These are phyloP conservation scores for Nemoura dubitans DNA, from an alignment of 2,888 invertebrate genomes.

Conservation along the genomic window DNA sequence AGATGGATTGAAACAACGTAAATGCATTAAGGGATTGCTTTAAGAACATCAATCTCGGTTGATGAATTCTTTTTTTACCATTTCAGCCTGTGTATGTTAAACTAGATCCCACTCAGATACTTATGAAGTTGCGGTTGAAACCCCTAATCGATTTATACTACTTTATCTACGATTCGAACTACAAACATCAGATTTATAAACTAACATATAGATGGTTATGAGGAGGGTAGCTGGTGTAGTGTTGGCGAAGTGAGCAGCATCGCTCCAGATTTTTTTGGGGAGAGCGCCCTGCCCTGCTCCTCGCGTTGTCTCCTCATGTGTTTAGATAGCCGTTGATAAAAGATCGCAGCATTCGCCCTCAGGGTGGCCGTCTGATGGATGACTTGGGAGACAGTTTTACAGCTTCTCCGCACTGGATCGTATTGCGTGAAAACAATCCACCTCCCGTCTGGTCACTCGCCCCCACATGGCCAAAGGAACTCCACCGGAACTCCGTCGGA, in stretches of 20 bases:
- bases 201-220: neutral
- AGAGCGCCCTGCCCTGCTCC: neutral
- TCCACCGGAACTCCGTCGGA: neutral
- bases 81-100: neutral
- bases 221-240: neutral
- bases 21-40: constrained; percentile 29
- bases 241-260: neutral
- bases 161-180: neutral
- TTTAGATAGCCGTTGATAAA: constrained; percentile 15
- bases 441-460: neutral
- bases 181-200: constrained; percentile 16
- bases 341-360: neutral
- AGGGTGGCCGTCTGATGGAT: constrained; percentile 27
- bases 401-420: constrained; percentile 22
- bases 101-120: neutral
- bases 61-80: constrained; percentile 13
- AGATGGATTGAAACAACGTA: constrained; percentile 28
- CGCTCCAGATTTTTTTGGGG: neutral
- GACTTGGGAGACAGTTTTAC: constrained; percentile 32
- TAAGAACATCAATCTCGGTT: constrained; percentile 23
- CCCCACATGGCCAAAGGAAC: neutral
- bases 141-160: constrained; percentile 36
- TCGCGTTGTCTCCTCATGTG: neutral
- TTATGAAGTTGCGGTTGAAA: neutral
- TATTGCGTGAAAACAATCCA: constrained; percentile 31